Percentiles rank a stretch among this genome's conserved stretches.
phyloP scores from a whole-genome alignment of 2,797 vertebrate genomes.

The Lycodopsis pacificus region DNA sequence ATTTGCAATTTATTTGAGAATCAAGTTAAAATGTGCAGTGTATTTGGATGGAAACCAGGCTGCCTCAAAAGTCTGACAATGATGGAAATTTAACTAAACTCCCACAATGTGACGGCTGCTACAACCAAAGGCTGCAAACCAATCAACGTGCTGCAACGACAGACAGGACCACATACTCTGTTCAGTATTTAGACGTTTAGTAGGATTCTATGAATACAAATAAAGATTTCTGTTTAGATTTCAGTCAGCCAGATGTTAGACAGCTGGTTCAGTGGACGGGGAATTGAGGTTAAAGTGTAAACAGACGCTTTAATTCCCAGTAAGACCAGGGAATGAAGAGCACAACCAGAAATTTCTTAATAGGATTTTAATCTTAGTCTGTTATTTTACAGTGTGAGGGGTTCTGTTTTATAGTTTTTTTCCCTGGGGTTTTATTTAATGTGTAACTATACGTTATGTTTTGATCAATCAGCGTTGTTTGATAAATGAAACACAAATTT shows the following conservation, averaged over 20 bases:
- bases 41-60: conserved; percentile 2
- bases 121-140: background rate
- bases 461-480: background rate
- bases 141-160: background rate
- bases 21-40: background rate
- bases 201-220: background rate
- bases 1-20: background rate
- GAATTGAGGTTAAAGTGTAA: background rate
- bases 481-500: background rate
- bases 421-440: background rate
- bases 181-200: background rate
- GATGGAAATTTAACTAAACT: background rate
- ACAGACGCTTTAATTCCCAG: background rate
- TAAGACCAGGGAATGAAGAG: background rate
- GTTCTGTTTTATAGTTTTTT: background rate
- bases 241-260: background rate
- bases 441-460: background rate
- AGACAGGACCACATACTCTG: background rate
- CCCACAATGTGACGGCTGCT: background rate
- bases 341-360: background rate
- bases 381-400: background rate
- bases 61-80: background rate
- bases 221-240: background rate
- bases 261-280: background rate
- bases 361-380: background rate